Base-by-base conservation (phyloP, 2,888 invertebrate species). In the Drosophila merina region DNA sequence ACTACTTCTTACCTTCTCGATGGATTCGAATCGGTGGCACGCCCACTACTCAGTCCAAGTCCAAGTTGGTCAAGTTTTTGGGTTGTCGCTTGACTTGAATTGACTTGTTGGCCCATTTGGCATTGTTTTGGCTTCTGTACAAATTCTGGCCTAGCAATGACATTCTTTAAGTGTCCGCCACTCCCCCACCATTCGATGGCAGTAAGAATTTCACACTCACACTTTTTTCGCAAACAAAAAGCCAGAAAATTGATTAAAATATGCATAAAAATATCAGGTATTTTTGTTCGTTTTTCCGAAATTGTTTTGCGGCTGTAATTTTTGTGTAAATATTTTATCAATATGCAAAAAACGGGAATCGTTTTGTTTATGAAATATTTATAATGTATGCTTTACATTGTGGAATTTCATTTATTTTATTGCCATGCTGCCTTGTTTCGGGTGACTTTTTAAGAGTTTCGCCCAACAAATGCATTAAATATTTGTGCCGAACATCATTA, bases 1-100 rank as follows among this genome's bases (percentile, higher is more conserved):
- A 9, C 12, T 28, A 31, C 47, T 33, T 30, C 38, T 38, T 66
- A 64, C 66, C 56, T 64, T 52, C 56, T 56, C 49, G 69, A 69
- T 60, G 49, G 54, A 60, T 54, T 60, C 44, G 33, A 60, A 12
- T 12, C 42, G 25, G 48, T 54, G 71, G 57, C 48, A 56, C 33
- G 36, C 36, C 36, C 9, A 36, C 36, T 5, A n/a, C n/a, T 5
- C 36, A 36, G 36, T 20, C 38, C 38, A n/a, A 12, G 40, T 20
- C 12, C 64, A 60, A 74, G 20, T 74, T 78, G 79, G 66, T 56
- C 76, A 79, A 67, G 74, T 76, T 69, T 77, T 75, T 77, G 67
- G 58, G 56, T 76, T 73, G 67, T 12, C 77, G 70, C 59, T 60
- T 71, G 77, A 55, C 57, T 77, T 58, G 55, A 42, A 54, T 25